These are phyloP conservation scores for Crossaster papposus DNA, from an alignment of 53 echinoderm and acorn worm genomes.

Conservation along the genomic window DNA sequence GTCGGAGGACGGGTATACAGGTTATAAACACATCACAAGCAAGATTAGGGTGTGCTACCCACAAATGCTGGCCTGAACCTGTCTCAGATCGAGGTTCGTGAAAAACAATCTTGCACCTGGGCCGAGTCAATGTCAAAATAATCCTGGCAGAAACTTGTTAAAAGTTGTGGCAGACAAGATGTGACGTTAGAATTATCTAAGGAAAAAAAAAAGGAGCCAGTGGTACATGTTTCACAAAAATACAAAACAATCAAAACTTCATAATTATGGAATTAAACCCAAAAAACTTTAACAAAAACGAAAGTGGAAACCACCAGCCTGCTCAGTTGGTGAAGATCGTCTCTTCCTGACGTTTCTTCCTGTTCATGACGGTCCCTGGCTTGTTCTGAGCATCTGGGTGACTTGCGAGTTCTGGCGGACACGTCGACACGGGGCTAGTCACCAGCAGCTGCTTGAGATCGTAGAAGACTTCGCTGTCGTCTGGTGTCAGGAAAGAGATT, in stretches of 20 bases:
- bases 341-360: constrained; percentile 92
- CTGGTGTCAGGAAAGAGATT: constrained; percentile 89
- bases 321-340: constrained; percentile 78
- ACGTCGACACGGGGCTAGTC: constrained; percentile 73
- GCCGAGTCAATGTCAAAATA: no score
- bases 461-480: constrained; percentile 82
- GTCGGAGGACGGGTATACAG: no score
- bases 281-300: neutral
- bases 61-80: no score
- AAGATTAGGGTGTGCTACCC: no score
- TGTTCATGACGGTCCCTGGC: constrained; percentile 82
- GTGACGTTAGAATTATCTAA: no score
- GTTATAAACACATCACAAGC: no score
- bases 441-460: constrained; percentile 85
- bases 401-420: constrained; percentile 90
- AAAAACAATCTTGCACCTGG: no score
- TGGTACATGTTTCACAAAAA: neutral
- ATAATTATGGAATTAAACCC: neutral
- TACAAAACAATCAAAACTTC: neutral
- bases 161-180: no score
- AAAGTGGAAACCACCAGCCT: constrained; percentile 14
- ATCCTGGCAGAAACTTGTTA: no score
- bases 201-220: no score
- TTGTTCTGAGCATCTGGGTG: constrained; percentile 97
- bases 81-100: no score